Base-by-base conservation (phyloP, 2,113 vertebrate genomes). In the Bubo scandiacus region DNA sequence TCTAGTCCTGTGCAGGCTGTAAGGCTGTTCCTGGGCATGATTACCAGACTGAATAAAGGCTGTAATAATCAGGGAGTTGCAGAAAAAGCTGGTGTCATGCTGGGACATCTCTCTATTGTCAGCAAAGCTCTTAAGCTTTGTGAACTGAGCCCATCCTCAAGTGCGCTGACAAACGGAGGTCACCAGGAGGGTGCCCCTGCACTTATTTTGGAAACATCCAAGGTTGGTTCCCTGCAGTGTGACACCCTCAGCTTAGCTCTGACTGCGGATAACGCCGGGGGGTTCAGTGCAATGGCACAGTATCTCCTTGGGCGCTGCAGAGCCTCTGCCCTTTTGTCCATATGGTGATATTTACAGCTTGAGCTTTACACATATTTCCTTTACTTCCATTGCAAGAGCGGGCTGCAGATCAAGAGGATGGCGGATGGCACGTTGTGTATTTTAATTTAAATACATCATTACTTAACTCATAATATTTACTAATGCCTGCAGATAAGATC, bases 261-360 rank as follows among this genome's bases (percentile, higher is more conserved):
- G 2, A 12, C 43, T 8, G 17, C 2, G 3, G 36, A 3, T 15
- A 11, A 15, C 1, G 4, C 68, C 23, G 15, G 3, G 0, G 58
- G 40, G 29, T n/a, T 20, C 20, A 10, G 30, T 32, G 21, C 42
- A 3, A 8, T 0, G 12, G 75, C 38, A 11, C 10, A 2, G 16
- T 4, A 3, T 10, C 42, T 55, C 25, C n/a, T 23, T 4, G 15
- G 16, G 16, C 18, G 0, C 27, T 25, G 51, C 52, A 10, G 22
- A 34, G 27, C 3, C 36, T 61, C 15, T 59, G 55, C 30, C 15
- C 30, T 73, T 32, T 26, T 45, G 27, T 42, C 49, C 66, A 5
- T 27, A 19, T 1, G 54, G 27, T 7, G n/a, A 6, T 22, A 45
- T 23, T 61, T 66, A 13, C 62, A 61, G 75, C 55, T 61, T 2